Base-by-base conservation (phyloP, 2,888 invertebrate genomes). In the Taenaris catops region DNA sequence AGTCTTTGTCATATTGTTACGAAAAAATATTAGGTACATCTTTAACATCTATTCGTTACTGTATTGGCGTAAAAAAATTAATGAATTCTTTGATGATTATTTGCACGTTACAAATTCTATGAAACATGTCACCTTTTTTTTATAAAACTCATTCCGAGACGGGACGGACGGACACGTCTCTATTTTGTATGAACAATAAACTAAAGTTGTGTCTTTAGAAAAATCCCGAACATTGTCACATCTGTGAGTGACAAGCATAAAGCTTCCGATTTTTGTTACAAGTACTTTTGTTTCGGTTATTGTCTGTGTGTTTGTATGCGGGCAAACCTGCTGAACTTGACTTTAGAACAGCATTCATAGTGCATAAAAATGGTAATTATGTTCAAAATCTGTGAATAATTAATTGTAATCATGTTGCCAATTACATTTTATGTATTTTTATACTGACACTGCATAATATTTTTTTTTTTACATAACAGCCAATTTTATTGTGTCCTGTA, bases 161-260 rank as follows among this genome's bases (percentile, higher is more conserved):
- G 26, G 26, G 25, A 16, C 16, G 8, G 14, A 14, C n/a, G n/a
- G n/a, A n/a, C n/a, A n/a, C 42, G 42, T 41, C 31, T 29, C 21
- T 31, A 31, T 36, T 29, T 23, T 18, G 28, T 23, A 16, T 34
- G 39, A 29, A 42, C 36, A 32, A 38, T 26, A 8, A 17, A 5
- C 18, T 8, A 21, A 21, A 24, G 18, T 28, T 20, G 23, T 9
- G 25, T 34, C 26, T 39, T 8, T 34, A 23, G 14, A 27, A 31
- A 19, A 27, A 34, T 33, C 25, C 33, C 29, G 36, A 60, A 65
- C 60, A 60, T 58, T 53, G 56, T 49, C 44, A 45, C 38, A 21
- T 27, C 12, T 9, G 8, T 75, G 72, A 78, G 45, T 69, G 80
- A 69, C 78, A 78, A 39, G 52, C 76, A 62, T 78, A 48, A 40